Base-by-base conservation (phyloP, 2,888 invertebrate genomes). In the Tholera decimalis region DNA sequence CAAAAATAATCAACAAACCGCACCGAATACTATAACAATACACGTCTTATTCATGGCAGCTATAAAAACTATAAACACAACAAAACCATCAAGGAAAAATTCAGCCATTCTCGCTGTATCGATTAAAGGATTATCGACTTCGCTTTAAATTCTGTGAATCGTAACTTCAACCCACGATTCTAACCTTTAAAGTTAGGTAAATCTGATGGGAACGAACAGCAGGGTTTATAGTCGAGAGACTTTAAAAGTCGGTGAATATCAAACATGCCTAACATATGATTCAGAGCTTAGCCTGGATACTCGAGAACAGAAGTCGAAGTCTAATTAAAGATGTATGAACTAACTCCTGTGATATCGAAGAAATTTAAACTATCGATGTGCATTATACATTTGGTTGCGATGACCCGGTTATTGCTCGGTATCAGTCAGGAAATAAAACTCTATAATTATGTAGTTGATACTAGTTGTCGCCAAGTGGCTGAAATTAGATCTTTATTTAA, bases 141-240 rank as follows among this genome's bases (percentile, higher is more conserved):
- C 8, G 54, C 30, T 54, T 54, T n/a, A 41, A 54, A 54, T 74
- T 65, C 79, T 64, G 26, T 6, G 74, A 74, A 78, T 60, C 35
- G 35, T 60, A 78, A 54, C 44, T 57, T 20, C 18, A 20, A 8
- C 41, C 51, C 79, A 74, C 73, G 73, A 65, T 11, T 54, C 13
- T 57, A 73, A 78, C 73, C 73, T 74, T 78, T 74, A 57, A 60
- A 60, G 73, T 72, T 73, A 54, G 51, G 28, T 77, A 43, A 71
- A 73, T 71, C 73, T 41, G 65, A 59, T 64, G 59, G 41, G 73
- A 78, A 57, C 15, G 35, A 13, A 50, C 41, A 55, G 26, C 54
- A 28, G 13, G 22, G 26, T 60, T 56, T 55, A 53, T 35, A 59
- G 70, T n/a, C 26, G 11, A 44, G 18, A 39, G 33, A 70, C 55